phyloP scores from a whole-genome alignment of 2,113 vertebrate genomes.

The Stercorarius parasiticus region DNA sequence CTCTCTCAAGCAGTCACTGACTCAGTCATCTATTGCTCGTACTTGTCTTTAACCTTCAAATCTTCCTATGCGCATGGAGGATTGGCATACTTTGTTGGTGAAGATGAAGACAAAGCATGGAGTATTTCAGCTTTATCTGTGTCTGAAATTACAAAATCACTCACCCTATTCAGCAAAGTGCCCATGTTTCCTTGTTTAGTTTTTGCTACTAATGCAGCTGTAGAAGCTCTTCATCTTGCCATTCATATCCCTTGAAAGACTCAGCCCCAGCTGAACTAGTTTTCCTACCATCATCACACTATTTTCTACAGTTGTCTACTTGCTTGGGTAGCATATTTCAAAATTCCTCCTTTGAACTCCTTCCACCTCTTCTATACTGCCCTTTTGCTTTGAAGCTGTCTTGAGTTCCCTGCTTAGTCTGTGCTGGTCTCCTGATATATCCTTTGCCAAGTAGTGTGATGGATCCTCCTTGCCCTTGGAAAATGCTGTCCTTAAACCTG shows the following conservation, averaged over 20 bases:
- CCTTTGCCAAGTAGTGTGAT: background rate
- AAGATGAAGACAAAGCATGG: background rate
- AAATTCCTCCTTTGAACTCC: background rate
- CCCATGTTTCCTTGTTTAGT: background rate
- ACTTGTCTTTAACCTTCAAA: background rate
- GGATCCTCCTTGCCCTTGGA: background rate
- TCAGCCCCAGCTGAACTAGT: background rate
- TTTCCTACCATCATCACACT: background rate
- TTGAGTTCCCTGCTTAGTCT: background rate
- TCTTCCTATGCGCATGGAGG: background rate
- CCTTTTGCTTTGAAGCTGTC: background rate
- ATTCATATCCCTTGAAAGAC: background rate
- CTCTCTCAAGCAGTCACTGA: background rate
- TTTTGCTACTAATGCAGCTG: background rate
- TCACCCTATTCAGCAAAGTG: background rate
- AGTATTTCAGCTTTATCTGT: background rate
- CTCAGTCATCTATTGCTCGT: background rate
- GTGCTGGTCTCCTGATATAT: background rate
- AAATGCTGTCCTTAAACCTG: background rate
- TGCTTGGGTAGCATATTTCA: background rate
- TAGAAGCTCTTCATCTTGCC: background rate
- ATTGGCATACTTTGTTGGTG: background rate
- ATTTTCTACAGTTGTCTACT: background rate
- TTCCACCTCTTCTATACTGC: background rate
- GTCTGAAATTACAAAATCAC: background rate